A percentile compares a stretch with the other conserved stretches of the same genome.
Conservation (phyloP, 2,888 invertebrate species). For the Tiliacea citrago region DNA sequence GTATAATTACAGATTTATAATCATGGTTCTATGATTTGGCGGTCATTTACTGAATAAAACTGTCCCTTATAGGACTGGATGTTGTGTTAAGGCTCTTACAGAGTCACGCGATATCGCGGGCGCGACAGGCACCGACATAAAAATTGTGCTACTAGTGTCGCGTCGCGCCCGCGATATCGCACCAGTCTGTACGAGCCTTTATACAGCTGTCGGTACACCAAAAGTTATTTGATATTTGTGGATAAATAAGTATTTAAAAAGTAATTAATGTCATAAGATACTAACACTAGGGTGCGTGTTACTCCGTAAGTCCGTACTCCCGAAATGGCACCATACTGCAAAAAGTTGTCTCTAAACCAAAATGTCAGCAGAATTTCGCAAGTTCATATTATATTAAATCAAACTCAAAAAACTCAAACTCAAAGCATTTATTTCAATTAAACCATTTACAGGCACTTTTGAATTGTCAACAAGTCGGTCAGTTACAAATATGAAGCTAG, state of each 20-base stretch:
- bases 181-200: too few species aligned
- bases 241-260: not conserved
- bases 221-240: not conserved
- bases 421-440: too few species aligned
- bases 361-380: not conserved
- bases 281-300: not conserved
- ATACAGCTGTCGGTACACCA: not conserved
- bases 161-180: too few species aligned
- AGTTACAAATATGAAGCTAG: too few species aligned
- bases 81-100: too few species aligned
- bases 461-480: too few species aligned
- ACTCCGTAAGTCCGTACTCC: not conserved
- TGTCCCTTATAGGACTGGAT: too few species aligned
- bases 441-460: too few species aligned
- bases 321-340: not conserved
- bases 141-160: too few species aligned
- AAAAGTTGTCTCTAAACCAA: not conserved
- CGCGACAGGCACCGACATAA: too few species aligned
- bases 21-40: not conserved
- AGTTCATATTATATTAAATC: not conserved
- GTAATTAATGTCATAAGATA: not conserved
- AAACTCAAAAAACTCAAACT: too few species aligned
- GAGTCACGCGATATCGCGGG: too few species aligned
- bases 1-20: constrained; percentile 4
- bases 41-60: constrained; percentile 11